Evolutionary conservation across 2,888 invertebrate genomes (phyloP).

Genomic region (Physocephala rufipes): DNA sequence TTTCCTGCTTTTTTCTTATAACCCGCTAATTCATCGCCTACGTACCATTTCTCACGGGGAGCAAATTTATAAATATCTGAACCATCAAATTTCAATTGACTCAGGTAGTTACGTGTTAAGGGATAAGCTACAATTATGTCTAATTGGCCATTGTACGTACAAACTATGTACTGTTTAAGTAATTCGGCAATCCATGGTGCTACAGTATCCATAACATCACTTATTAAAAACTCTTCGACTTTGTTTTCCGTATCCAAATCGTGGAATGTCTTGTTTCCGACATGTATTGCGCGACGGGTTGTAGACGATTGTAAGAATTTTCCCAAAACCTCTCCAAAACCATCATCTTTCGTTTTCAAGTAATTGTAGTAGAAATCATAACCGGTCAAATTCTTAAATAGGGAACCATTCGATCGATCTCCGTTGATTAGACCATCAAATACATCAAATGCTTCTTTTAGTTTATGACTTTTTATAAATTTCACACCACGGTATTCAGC

Average conservation of each 20-base stretch:
- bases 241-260: slow-evolving; percentile 63
- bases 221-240: slow-evolving; percentile 77
- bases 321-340: slow-evolving; percentile 69
- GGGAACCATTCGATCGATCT: slow-evolving; percentile 70
- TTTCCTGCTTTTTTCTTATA: slow-evolving; percentile 78
- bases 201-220: slow-evolving; percentile 84
- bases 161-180: slow-evolving; percentile 69
- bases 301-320: slow-evolving; percentile 61
- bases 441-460: slow-evolving; percentile 74
- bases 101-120: slow-evolving; percentile 80
- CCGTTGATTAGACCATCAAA: slow-evolving; percentile 78
- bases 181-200: slow-evolving; percentile 77
- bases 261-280: slow-evolving; percentile 80
- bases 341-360: slow-evolving; percentile 71
- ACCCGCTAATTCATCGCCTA: slow-evolving; percentile 76
- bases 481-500: slow-evolving; percentile 68
- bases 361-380: slow-evolving; percentile 62
- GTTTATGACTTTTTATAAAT: slow-evolving; percentile 73
- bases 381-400: slow-evolving; percentile 70
- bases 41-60: slow-evolving; percentile 75
- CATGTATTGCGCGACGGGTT: slow-evolving; percentile 81
- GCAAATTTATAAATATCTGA: slow-evolving; percentile 74
- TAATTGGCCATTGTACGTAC: slow-evolving; percentile 89
- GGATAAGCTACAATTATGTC: slow-evolving; percentile 93
- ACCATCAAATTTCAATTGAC: slow-evolving; percentile 75